Evolutionary conservation across 92 coral and sea anemone species (phyloP), one percentile per base, ranked within the genome.

Genomic region (Epizoanthus scotinus): DNA sequence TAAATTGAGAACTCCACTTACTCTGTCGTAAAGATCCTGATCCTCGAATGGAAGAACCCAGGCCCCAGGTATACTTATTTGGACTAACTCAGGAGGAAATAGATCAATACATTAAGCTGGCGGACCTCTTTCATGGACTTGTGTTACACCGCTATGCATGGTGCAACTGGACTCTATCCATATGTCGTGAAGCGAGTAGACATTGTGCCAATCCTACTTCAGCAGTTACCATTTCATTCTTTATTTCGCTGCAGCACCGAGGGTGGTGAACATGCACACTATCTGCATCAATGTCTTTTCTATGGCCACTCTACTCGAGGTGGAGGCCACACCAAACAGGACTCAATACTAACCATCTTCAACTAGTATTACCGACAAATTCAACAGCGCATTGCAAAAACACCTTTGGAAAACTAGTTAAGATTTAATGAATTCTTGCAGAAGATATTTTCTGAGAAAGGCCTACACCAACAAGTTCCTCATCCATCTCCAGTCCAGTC

Each of bases 131-230:
- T 60, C 82, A 83, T 61, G 86, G 71, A 2, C 71, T 83, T 20
- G 38, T 73, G 40, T 55, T 62, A 50, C 53, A 15, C 15, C 49
- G 88, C 5, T 85, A 85, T n/a, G n/a, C n/a, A n/a, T 85, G 88
- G 88, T 20, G 60, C 78, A 15, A 4, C 78, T 25, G 72, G 78
- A 79, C 75, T 85, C 27, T 65, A 57, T 36, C 84, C n/a, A 21
- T 68, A 68, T 68, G 73, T 68, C 2, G 17, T 40, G n/a, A 70
- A 70, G 44, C 50, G 75, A 2, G 75, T 70, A 34, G 75, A 47
- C 36, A 70, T 70, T n/a, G 77, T 42, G 7, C 77, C 60, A 49
- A 70, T 49, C 12, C 26, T 69, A 31, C 21, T 69, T 0, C 38
- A 69, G 26, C 29, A 69, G 17, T 18, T 69, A 31, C 36, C 36